phyloP scores from a whole-genome alignment of 2,797 vertebrate genomes.

The Bryconaethiops microstoma region DNA sequence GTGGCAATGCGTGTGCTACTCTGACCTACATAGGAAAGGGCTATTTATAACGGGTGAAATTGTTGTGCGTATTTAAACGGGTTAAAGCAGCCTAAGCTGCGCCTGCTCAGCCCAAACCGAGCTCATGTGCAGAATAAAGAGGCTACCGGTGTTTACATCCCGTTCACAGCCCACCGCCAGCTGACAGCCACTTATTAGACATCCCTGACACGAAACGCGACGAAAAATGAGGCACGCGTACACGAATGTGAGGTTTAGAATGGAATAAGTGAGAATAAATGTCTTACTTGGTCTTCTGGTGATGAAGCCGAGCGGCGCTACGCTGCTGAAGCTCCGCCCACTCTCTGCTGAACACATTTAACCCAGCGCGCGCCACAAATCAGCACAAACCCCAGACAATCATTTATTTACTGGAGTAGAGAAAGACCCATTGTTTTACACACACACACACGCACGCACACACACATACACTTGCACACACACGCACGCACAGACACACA shows the following conservation, averaged over 20 bases:
- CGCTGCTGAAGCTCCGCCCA: background rate
- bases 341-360: background rate
- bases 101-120: background rate
- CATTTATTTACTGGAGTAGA: too few relatives aligned
- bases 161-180: background rate
- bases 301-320: conserved; percentile 8
- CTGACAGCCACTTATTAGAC: background rate
- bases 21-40: background rate
- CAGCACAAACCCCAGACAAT: background rate
- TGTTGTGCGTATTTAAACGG: background rate
- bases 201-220: background rate
- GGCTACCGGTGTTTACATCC: conserved; percentile 9
- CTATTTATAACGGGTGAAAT: background rate
- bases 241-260: background rate
- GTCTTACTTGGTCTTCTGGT: conserved; percentile 19
- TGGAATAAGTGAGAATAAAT: background rate
- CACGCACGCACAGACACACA: too few relatives aligned
- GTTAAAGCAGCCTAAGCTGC: conserved; percentile 1
- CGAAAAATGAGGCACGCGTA: background rate
- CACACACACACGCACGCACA: too few relatives aligned
- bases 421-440: too few relatives aligned
- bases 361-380: background rate
- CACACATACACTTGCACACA: too few relatives aligned
- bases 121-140: conserved; percentile 4
- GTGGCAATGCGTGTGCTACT: background rate